phyloP scores from a whole-genome alignment of 2,113 vertebrate genomes.

The Myotis brandtii region DNA sequence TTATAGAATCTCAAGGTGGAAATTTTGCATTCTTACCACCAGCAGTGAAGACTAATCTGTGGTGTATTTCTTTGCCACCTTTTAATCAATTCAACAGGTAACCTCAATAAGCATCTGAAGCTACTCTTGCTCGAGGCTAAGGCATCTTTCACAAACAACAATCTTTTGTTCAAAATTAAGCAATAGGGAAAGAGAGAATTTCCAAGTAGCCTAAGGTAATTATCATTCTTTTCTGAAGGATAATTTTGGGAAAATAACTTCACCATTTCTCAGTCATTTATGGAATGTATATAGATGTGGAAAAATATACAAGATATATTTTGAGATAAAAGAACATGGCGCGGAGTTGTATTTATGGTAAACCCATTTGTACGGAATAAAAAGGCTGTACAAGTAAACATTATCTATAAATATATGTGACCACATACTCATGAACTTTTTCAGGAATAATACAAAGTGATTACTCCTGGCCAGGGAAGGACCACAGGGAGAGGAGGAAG shows the following conservation, averaged over 20 bases:
- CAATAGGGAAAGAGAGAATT: not conserved
- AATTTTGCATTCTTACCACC: not conserved
- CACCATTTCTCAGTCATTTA: not conserved
- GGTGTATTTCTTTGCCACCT: not conserved
- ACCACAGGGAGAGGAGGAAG: not conserved
- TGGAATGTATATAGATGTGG: not conserved
- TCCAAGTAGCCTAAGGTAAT: not conserved
- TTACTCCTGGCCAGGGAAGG: not conserved
- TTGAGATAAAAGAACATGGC: conserved; percentile 33
- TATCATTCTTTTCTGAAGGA: not conserved
- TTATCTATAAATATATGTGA: conserved; percentile 2
- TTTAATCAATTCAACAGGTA: conserved; percentile 9
- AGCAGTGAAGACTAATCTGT: conserved; percentile 9
- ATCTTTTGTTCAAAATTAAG: conserved; percentile 42
- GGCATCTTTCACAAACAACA: not conserved
- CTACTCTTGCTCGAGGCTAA: not conserved
- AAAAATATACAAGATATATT: conserved; percentile 49
- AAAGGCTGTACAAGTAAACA: not conserved
- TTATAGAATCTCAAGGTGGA: not conserved
- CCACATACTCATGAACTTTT: not conserved
- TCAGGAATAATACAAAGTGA: not conserved
- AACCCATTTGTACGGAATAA: conserved; percentile 31
- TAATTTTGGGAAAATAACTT: conserved; percentile 29
- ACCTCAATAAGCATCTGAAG: not conserved
- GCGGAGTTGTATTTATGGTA: not conserved